phyloP scores from a whole-genome alignment of 2,888 invertebrate species.

The Gisinianus flammeolus region DNA sequence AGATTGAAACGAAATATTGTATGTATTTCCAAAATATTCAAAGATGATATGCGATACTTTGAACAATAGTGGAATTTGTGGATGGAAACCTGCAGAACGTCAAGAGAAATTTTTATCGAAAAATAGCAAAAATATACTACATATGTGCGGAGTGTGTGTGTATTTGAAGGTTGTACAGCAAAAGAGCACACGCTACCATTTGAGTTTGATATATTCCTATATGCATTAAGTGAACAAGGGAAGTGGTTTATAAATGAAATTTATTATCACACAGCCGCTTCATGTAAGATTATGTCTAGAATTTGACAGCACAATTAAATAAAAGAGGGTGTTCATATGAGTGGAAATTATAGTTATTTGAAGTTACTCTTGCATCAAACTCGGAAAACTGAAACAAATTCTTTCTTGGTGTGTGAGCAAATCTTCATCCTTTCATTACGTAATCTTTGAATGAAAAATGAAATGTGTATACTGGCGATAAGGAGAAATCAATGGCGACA shows the following conservation, averaged over 20 bases:
- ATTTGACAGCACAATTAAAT: conserved; percentile 8
- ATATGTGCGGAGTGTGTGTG: too few species aligned
- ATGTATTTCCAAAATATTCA: not conserved
- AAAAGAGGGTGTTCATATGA: not conserved
- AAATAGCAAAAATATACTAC: too few species aligned
- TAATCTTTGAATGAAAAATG: not conserved
- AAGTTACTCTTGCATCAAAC: not conserved
- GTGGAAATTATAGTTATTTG: not conserved
- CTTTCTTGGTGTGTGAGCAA: not conserved
- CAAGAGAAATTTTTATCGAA: too few species aligned
- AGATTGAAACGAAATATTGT: not conserved
- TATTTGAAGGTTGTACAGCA: too few species aligned
- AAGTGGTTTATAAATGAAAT: not conserved
- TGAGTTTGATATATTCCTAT: too few species aligned
- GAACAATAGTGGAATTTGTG: not conserved
- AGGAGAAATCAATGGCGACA: not conserved
- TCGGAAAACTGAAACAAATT: not conserved
- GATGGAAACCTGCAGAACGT: too few species aligned
- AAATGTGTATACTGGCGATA: not conserved
- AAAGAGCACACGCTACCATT: too few species aligned
- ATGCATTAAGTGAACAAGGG: too few species aligned
- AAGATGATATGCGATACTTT: not conserved
- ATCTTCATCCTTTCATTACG: not conserved
- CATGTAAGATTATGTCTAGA: not conserved
- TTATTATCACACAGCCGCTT: not conserved